Evolutionary conservation across 2,113 vertebrate species (phyloP).

Genomic region (Sphaerodactylus townsendi): DNA sequence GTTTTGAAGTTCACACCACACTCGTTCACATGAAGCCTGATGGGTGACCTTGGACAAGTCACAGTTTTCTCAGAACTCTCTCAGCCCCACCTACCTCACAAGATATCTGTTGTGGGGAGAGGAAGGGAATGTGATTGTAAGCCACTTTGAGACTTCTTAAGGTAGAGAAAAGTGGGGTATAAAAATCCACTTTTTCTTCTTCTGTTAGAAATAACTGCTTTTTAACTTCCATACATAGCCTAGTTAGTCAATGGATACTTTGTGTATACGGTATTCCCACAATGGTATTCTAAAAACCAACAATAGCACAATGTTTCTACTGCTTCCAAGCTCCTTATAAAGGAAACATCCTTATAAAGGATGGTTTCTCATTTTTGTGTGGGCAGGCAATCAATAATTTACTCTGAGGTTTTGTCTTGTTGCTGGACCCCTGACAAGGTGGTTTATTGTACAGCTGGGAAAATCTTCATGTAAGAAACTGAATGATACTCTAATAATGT

Average conservation of each 20-base stretch:
- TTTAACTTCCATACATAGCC: neutral
- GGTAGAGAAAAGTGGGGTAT: too few relatives aligned
- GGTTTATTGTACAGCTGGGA: slow-evolving; percentile 20
- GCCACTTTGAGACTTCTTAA: too few relatives aligned
- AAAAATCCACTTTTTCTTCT: too few relatives aligned
- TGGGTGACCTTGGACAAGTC: too few relatives aligned
- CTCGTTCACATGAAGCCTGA: too few relatives aligned
- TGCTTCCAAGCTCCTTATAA: slow-evolving; percentile 22
- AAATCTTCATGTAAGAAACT: neutral
- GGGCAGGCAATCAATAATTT: neutral
- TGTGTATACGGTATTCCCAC: slow-evolving; percentile 5
- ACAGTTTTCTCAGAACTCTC: too few relatives aligned
- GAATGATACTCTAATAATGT: slow-evolving; percentile 17
- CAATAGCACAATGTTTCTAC: slow-evolving; percentile 14
- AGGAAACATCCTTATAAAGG: slow-evolving; percentile 17
- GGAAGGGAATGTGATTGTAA: too few relatives aligned
- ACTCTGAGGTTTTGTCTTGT: slow-evolving; percentile 35
- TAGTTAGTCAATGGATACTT: slow-evolving; percentile 7
- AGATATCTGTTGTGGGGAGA: too few relatives aligned
- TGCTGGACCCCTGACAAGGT: slow-evolving; percentile 26
- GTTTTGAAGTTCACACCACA: too few relatives aligned
- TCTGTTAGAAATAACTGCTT: neutral
- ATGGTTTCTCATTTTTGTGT: neutral
- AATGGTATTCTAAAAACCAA: neutral
- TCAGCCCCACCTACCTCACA: too few relatives aligned